Percentiles rank a stretch among this genome's conserved stretches.
These are phyloP conservation scores for Sarcophaga caerulescens DNA, from an alignment of 2,888 invertebrate species.

Conservation along the genomic window DNA sequence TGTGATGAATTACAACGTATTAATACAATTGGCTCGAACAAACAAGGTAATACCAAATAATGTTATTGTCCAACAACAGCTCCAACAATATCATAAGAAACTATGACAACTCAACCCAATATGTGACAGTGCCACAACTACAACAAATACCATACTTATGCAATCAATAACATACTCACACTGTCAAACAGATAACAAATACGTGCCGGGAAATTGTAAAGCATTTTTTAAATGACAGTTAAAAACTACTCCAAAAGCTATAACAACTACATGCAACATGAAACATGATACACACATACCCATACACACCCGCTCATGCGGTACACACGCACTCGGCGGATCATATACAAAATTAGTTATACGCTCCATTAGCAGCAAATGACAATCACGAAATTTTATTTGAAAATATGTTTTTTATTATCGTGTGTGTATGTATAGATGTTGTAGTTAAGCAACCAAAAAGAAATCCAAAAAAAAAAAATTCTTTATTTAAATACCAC, in stretches of 20 bases:
- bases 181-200: conserved; percentile 37
- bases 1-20: conserved; percentile 70
- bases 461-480: neutral
- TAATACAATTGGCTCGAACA: conserved; percentile 59
- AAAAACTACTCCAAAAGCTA: conserved; percentile 14
- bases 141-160: neutral
- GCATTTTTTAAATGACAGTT: conserved; percentile 37
- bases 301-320: neutral
- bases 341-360: conserved; percentile 46
- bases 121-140: neutral
- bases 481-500: neutral
- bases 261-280: neutral
- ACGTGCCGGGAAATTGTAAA: conserved; percentile 51
- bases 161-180: conserved; percentile 35
- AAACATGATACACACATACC: neutral
- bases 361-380: conserved; percentile 57
- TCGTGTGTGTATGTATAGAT: too few relatives aligned
- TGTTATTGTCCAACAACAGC: conserved; percentile 27
- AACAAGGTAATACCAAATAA: conserved; percentile 60
- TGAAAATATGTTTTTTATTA: conserved; percentile 36
- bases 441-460: conserved; percentile 44
- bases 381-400: conserved; percentile 47
- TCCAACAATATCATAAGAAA: neutral
- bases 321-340: neutral
- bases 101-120: neutral